phyloP scores from a whole-genome alignment of 2,888 invertebrate species.

The Cheilosia scutellata region DNA sequence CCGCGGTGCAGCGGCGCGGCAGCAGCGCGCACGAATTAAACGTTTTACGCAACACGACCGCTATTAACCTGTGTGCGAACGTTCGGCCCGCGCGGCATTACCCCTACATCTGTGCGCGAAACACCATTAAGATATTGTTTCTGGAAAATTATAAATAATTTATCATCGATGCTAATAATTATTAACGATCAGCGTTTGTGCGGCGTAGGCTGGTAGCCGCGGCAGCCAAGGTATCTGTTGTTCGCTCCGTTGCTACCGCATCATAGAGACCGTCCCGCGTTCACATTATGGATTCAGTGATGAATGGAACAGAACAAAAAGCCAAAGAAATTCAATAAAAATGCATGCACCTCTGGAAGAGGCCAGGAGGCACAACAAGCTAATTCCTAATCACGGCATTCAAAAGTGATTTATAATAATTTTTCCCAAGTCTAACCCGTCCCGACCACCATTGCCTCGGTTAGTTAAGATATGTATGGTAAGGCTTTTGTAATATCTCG shows the following conservation, averaged over 20 bases:
- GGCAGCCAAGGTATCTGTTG: conserved; percentile 19
- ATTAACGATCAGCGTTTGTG: conserved; percentile 36
- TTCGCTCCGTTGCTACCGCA: no score
- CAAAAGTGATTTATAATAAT: conserved; percentile 50
- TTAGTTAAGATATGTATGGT: conserved; percentile 18
- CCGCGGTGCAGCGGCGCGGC: not conserved
- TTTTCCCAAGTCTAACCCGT: conserved; percentile 4
- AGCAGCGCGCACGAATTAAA: conserved; percentile 48
- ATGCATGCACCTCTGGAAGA: not conserved
- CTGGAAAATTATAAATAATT: conserved; percentile 52
- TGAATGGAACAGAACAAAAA: conserved; percentile 25
- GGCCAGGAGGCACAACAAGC: conserved; percentile 5
- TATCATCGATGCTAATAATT: conserved; percentile 52
- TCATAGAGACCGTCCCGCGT: conserved; percentile 10
- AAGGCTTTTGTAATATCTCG: conserved; percentile 43
- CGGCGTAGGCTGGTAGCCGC: conserved; percentile 55
- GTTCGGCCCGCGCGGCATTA: not conserved
- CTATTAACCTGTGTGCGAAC: conserved; percentile 11
- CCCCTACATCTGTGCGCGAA: conserved; percentile 19
- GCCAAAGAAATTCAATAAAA: conserved; percentile 10
- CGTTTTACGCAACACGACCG: conserved; percentile 54
- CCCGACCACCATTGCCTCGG: not conserved
- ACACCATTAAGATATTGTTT: conserved; percentile 50
- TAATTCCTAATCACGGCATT: conserved; percentile 46
- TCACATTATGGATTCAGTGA: conserved; percentile 26